Percentiles rank a stretch among this genome's conserved stretches.
Evolutionary conservation across 2,113 vertebrate genomes (phyloP).

Genomic region (Ptilorrhoa leucosticta): DNA sequence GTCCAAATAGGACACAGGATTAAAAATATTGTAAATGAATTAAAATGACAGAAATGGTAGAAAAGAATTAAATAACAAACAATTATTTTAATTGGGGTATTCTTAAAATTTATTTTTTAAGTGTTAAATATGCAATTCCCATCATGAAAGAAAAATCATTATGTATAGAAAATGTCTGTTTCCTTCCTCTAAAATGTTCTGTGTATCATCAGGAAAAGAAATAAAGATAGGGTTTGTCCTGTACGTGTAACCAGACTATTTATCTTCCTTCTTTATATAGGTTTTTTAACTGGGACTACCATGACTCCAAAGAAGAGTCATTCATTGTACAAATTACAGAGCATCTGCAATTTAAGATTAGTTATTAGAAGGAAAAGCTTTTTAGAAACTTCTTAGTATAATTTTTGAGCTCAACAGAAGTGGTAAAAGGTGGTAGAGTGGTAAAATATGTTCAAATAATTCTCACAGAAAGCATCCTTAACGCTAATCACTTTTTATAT

Average conservation of each 20-base stretch:
- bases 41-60: not conserved
- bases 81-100: not conserved
- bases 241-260: not conserved
- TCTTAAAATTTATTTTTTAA: not conserved
- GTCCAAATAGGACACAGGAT: not conserved
- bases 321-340: not conserved
- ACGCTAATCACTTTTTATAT: constrained; percentile 20
- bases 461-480: constrained; percentile 13
- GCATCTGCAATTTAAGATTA: not conserved
- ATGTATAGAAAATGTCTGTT: not conserved
- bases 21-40: not conserved
- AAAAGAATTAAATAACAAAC: fast-evolving
- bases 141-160: not conserved
- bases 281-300: not conserved
- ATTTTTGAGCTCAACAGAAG: not conserved
- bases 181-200: not conserved
- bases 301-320: not conserved
- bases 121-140: not conserved
- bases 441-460: constrained; percentile 23
- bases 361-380: not conserved
- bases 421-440: not conserved
- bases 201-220: not conserved
- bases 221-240: not conserved
- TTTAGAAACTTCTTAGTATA: not conserved
- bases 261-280: not conserved